Evolutionary conservation across 2,888 invertebrate species (phyloP), one percentile per base, ranked within the genome.

Genomic region (Lasioglossum vierecki): DNA sequence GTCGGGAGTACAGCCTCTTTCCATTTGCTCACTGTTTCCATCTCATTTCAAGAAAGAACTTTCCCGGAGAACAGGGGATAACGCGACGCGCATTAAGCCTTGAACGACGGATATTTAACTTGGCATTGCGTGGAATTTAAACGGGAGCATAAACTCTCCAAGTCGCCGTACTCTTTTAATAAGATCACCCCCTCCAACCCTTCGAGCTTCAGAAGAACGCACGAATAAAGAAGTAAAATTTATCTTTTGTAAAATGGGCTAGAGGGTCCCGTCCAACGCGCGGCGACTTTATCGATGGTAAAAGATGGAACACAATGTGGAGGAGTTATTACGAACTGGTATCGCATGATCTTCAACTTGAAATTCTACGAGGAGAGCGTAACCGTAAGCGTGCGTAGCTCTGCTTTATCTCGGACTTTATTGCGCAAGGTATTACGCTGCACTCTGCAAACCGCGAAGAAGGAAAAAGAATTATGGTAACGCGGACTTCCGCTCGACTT

Each of bases 271-370:
- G 60, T 39, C 18, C 4, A 22, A 39, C 44, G 2, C 60, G 26
- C 39, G 68, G 22, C 30, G 68, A 11, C 68, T 68, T 68, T 68
- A 68, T 68, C 22, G 68, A 68, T 39, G 68, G 9, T 41, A 68
- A 68, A 60, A 39, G 9, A 39, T 18, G 68, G 9, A 9, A 9
- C 68, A 39, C 9, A 22, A 68, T 18, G 22, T 11, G 68, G 22
- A 39, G 68, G 22, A 68, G 68, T 39, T 39, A 39, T 68, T 68
- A 68, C 68, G 22, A 68, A 18, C 66, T 15, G 66, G 66, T 35
- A 66, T 66, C 68, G 68, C 35, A 39, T 39, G 39, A 68, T 35
- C 35, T 68, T 68, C 39, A 68, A 68, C 35, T 68, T 68, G 57
- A 60, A 75, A 39, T 66, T 66, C 66, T 66, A 66, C 35, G 66